Conservation (phyloP, 2,113 vertebrate species). For the Malurus cyaneus region DNA sequence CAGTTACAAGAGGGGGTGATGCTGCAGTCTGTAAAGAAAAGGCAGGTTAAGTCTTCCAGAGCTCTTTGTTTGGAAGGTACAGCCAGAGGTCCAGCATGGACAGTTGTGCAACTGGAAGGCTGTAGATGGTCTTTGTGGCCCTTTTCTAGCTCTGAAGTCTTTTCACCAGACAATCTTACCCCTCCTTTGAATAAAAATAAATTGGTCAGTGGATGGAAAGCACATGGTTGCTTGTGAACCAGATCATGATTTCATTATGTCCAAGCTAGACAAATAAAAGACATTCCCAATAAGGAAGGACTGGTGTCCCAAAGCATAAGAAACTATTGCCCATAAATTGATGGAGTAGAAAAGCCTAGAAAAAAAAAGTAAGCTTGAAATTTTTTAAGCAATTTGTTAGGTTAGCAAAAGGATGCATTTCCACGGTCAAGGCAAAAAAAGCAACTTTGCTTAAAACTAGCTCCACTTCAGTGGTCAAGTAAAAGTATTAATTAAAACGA, state of each 20-base stretch:
- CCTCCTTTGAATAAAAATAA: background rate
- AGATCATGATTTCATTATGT: background rate
- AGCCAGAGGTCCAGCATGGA: background rate
- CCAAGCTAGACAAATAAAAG: background rate
- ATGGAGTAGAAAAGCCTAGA: background rate
- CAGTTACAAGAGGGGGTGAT: rapidly evolving
- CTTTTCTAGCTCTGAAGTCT: background rate
- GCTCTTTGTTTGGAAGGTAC: background rate
- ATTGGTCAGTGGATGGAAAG: background rate
- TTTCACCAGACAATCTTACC: background rate
- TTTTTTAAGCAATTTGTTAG: background rate
- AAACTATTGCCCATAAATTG: background rate
- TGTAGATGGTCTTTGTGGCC: background rate
- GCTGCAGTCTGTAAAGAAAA: background rate
- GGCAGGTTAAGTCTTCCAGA: background rate
- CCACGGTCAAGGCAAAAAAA: background rate
- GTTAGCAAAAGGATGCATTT: background rate
- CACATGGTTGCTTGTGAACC: background rate
- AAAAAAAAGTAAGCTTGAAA: background rate
- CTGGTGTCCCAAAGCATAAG: background rate
- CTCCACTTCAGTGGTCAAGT: background rate
- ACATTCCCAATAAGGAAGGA: background rate
- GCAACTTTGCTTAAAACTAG: background rate
- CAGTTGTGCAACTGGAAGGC: background rate
- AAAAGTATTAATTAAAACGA: background rate